Percentiles rank a stretch among this genome's conserved stretches.
Evolutionary conservation across 2,797 vertebrate genomes (phyloP).

Genomic region (Semaprochilodus insignis): DNA sequence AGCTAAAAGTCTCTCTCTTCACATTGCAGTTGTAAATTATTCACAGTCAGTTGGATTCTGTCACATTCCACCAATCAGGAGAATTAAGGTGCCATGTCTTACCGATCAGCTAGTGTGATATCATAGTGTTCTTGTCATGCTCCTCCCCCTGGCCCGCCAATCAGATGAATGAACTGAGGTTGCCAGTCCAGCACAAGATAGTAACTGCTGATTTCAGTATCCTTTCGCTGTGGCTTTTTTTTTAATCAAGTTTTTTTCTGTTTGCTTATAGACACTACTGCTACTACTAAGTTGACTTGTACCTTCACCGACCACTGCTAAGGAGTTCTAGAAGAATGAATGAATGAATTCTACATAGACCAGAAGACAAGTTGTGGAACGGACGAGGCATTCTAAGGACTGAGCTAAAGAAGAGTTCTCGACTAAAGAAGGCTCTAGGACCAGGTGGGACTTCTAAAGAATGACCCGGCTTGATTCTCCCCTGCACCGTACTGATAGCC

Average conservation of each 20-base stretch:
- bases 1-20: slow-evolving; percentile 51
- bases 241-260: slow-evolving; percentile 1
- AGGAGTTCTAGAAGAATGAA: background rate
- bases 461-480: slow-evolving; percentile 78
- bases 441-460: slow-evolving; percentile 52
- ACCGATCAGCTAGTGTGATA: slow-evolving; percentile 36
- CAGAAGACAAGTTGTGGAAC: background rate
- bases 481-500: slow-evolving; percentile 60
- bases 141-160: slow-evolving; percentile 8
- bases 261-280: slow-evolving; percentile 8
- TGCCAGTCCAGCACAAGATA: background rate
- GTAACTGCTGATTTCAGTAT: slow-evolving; percentile 11
- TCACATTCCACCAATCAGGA: slow-evolving; percentile 70
- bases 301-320: background rate
- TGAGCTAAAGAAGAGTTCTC: slow-evolving; percentile 33
- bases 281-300: background rate
- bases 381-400: background rate
- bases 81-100: slow-evolving; percentile 46
- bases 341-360: background rate
- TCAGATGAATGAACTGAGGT: background rate
- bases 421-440: slow-evolving; percentile 59
- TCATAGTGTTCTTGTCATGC: slow-evolving; percentile 2
- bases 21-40: slow-evolving; percentile 48
- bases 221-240: slow-evolving; percentile 1
- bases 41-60: slow-evolving; percentile 41